Conservation (phyloP, 2,113 vertebrate genomes). For the Fregetta grallaria region DNA sequence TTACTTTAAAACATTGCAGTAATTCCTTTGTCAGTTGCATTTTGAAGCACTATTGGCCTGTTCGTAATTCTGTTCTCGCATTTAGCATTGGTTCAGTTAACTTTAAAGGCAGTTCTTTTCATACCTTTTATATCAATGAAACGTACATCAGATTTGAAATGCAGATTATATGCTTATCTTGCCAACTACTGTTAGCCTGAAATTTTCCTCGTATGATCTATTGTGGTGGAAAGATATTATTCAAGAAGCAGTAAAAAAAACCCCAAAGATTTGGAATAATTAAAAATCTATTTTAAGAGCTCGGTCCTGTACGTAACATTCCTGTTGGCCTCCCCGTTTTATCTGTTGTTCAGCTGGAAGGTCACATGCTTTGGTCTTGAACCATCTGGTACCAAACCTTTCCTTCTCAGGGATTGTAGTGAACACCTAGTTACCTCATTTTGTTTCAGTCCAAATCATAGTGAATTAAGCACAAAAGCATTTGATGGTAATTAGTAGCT, state of each 20-base stretch:
- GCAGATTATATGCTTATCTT: conserved; percentile 30
- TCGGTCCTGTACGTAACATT: neutral
- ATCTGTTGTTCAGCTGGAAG: neutral
- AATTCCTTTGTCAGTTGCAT: neutral
- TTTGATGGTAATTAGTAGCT: conserved; percentile 8
- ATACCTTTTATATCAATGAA: conserved; percentile 6
- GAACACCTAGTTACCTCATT: neutral
- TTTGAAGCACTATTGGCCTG: neutral
- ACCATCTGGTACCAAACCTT: neutral
- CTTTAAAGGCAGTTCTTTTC: neutral
- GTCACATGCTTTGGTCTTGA: neutral
- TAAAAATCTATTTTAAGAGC: neutral
- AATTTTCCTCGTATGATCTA: neutral
- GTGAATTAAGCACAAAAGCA: neutral
- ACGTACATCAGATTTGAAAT: neutral
- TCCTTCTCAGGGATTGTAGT: neutral
- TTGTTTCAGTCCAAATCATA: neutral
- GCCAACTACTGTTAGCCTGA: conserved; percentile 1
- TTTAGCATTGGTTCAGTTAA: conserved; percentile 8
- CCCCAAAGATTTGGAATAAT: neutral
- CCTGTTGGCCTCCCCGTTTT: neutral
- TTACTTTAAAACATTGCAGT: neutral
- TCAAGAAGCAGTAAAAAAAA: neutral
- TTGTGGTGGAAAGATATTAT: neutral
- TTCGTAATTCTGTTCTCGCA: neutral